Evolutionary conservation across 2,888 invertebrate species (phyloP).

Genomic region (Mesoligia furuncula): DNA sequence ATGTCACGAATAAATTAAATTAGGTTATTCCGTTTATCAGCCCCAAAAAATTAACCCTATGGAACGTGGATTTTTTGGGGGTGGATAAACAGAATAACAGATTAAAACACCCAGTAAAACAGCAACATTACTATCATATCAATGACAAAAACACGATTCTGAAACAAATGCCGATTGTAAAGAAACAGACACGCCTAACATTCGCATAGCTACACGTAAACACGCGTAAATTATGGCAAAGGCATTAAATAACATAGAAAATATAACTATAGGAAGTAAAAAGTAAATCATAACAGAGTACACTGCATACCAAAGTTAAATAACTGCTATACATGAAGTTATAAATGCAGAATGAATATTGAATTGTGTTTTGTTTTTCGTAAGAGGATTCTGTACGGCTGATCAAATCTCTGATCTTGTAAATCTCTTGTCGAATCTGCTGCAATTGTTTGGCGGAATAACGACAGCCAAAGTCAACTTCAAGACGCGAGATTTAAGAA

Average conservation of each 20-base stretch:
- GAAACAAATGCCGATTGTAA: conserved; percentile 2
- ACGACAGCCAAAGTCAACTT: neutral
- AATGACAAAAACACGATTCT: neutral
- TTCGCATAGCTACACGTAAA: conserved; percentile 37
- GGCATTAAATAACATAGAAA: conserved; percentile 42
- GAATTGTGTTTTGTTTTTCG: neutral
- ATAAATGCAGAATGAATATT: neutral
- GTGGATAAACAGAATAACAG: neutral
- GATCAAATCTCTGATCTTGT: neutral
- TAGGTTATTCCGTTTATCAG: neutral
- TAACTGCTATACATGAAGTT: conserved; percentile 18
- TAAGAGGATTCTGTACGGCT: neutral
- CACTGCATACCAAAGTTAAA: conserved; percentile 13
- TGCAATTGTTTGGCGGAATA: neutral
- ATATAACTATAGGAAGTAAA: conserved; percentile 33
- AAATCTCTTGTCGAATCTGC: neutral
- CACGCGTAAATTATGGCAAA: conserved; percentile 19
- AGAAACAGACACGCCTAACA: conserved; percentile 8
- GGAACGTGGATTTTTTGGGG: neutral
- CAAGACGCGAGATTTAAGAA: neutral
- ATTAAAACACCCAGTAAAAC: neutral
- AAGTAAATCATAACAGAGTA: conserved; percentile 13
- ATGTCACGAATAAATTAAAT: neutral
- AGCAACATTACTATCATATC: neutral
- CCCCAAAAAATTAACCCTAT: neutral